phyloP scores from a whole-genome alignment of 2,888 invertebrate species.

The Sinohyriopsis cumingii region DNA sequence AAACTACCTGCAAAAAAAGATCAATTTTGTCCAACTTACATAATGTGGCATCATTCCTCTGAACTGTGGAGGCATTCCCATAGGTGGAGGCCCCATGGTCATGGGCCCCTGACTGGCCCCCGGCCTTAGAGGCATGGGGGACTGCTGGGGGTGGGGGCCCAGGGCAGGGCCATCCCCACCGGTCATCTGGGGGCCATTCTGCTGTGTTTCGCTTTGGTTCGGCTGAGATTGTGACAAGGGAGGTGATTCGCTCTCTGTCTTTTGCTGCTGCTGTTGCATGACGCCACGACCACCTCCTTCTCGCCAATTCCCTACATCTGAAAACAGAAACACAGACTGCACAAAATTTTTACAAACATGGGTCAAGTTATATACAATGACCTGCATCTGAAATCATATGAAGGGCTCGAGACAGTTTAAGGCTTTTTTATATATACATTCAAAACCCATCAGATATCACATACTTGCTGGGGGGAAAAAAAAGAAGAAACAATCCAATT shows the following conservation, averaged over 20 bases:
- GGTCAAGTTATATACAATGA: too few species aligned
- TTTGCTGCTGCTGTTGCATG: constrained; percentile 62
- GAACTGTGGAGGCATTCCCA: constrained; percentile 67
- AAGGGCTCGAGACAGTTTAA: too few species aligned
- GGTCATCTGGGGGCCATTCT: constrained; percentile 68
- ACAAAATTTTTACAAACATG: neutral
- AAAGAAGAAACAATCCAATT: too few species aligned
- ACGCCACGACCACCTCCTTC: constrained; percentile 81
- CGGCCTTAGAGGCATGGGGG: constrained; percentile 51
- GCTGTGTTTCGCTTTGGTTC: constrained; percentile 64
- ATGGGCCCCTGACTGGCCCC: constrained; percentile 54
- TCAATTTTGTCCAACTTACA: constrained; percentile 43
- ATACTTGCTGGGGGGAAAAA: too few species aligned
- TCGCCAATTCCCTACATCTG: constrained; percentile 90
- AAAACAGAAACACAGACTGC: neutral
- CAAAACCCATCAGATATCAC: too few species aligned
- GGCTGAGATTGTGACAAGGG: constrained; percentile 59
- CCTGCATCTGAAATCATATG: too few species aligned
- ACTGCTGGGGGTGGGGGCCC: constrained; percentile 23
- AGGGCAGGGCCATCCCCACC: constrained; percentile 44
- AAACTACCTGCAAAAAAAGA: neutral
- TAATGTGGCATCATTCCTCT: constrained; percentile 71
- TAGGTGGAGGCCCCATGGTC: constrained; percentile 61
- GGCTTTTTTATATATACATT: too few species aligned
- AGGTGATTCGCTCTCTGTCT: constrained; percentile 62